A percentile compares a stretch with the other conserved stretches of the same genome.
Evolutionary conservation across 2,797 vertebrate species (phyloP).

Genomic region (Ctenopoma multispine): DNA sequence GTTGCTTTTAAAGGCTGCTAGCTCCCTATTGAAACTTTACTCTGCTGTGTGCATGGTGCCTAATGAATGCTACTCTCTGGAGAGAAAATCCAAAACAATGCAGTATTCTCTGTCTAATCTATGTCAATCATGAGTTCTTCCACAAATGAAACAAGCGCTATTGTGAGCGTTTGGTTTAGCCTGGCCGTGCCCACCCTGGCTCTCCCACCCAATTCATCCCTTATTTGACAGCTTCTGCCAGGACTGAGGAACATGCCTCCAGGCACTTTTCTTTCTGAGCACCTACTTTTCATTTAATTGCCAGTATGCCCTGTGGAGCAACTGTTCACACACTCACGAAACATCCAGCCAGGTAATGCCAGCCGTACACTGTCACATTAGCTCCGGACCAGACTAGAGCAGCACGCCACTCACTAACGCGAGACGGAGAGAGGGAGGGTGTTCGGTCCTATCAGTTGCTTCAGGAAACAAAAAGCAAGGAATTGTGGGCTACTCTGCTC

Average conservation of each 20-base stretch:
- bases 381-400: constrained; percentile 60
- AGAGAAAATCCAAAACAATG: constrained; percentile 84
- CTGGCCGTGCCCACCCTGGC: constrained; percentile 71
- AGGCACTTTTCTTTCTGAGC: constrained; percentile 73
- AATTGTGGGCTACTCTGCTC: constrained; percentile 55
- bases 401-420: constrained; percentile 62
- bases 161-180: constrained; percentile 80
- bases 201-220: constrained; percentile 75
- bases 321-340: constrained; percentile 73
- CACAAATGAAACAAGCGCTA: constrained; percentile 82
- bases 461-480: constrained; percentile 70
- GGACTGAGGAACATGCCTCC: constrained; percentile 77
- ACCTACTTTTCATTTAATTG: constrained; percentile 83
- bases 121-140: constrained; percentile 83
- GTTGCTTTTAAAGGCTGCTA: constrained; percentile 82
- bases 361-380: constrained; percentile 75
- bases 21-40: constrained; percentile 82
- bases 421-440: constrained; percentile 48
- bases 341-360: constrained; percentile 76
- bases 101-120: constrained; percentile 85
- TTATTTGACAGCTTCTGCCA: constrained; percentile 84
- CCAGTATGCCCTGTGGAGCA: constrained; percentile 73
- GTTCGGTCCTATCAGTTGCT: constrained; percentile 55
- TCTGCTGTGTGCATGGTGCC: constrained; percentile 79
- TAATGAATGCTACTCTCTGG: constrained; percentile 83